Evolutionary conservation across 2,888 invertebrate species (phyloP).

Genomic region (Drosophila crucigera): DNA sequence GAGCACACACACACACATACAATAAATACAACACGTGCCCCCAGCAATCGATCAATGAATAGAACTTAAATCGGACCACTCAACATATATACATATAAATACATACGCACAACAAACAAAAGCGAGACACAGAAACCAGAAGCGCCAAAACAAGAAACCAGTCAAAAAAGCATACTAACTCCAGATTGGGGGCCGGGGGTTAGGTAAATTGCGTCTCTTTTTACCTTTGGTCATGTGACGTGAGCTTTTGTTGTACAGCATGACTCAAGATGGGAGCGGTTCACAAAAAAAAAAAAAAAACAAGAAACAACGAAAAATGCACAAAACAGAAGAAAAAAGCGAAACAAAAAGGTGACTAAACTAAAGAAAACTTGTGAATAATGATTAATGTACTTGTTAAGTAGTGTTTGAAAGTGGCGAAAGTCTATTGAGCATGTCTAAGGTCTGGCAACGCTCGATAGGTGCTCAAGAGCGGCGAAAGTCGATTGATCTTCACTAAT

Average conservation of each 20-base stretch:
- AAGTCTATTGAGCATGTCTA: slow-evolving; percentile 32
- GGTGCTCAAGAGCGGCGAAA: slow-evolving; percentile 1
- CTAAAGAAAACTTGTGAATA: slow-evolving; percentile 8
- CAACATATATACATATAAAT: background rate
- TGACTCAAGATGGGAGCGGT: slow-evolving; percentile 44
- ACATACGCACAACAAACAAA: slow-evolving; percentile 5
- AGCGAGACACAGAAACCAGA: slow-evolving; percentile 27
- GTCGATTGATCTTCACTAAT: background rate
- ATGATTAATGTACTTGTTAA: slow-evolving; percentile 30
- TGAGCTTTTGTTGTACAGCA: slow-evolving; percentile 23
- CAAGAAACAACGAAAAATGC: background rate
- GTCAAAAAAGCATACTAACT: slow-evolving; percentile 9
- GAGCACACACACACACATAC: slow-evolving; percentile 7
- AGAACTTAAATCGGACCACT: slow-evolving; percentile 34
- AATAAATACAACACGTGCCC: slow-evolving; percentile 9
- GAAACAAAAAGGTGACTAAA: slow-evolving; percentile 42
- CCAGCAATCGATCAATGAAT: slow-evolving; percentile 48
- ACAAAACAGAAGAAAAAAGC: slow-evolving; percentile 9
- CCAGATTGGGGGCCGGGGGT: background rate
- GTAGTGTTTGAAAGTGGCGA: slow-evolving; percentile 18
- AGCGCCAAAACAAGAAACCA: slow-evolving; percentile 28
- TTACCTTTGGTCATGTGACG: slow-evolving; percentile 50
- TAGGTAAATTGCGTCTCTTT: slow-evolving; percentile 4
- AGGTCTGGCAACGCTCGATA: background rate
- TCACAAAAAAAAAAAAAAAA: background rate